Evolutionary conservation across 2,113 vertebrate genomes (phyloP).

Genomic region (Sporophila hypoxantha): DNA sequence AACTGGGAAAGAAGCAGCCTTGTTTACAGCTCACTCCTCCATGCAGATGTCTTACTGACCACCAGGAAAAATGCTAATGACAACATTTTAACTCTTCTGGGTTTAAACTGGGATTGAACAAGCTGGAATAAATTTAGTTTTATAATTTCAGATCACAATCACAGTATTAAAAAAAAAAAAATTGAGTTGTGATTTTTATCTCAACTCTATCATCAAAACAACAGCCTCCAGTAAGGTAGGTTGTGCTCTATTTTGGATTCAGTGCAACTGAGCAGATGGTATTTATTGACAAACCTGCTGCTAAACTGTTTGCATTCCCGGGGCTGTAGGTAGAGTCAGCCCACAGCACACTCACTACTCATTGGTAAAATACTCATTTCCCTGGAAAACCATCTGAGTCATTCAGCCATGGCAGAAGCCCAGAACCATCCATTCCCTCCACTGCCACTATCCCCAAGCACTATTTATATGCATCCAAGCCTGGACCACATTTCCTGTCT

Average conservation of each 20-base stretch:
- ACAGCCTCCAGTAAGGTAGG: not conserved
- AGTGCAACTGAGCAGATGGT: slow-evolving; percentile 37
- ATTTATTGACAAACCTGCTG: slow-evolving; percentile 55
- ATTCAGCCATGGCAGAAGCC: not conserved
- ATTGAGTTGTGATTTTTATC: not conserved
- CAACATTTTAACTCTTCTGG: not conserved
- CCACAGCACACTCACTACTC: not conserved
- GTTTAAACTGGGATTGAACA: not conserved
- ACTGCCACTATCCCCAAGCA: not conserved
- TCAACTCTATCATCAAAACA: not conserved
- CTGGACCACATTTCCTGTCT: not conserved
- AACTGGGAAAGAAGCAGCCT: not conserved
- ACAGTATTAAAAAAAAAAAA: not conserved
- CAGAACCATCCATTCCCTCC: not conserved
- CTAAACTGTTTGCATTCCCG: slow-evolving; percentile 32
- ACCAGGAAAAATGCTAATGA: not conserved
- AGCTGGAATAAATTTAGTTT: not conserved
- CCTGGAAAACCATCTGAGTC: slow-evolving; percentile 44
- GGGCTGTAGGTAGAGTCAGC: slow-evolving; percentile 33
- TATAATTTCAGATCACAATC: not conserved
- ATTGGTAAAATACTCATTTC: slow-evolving; percentile 31
- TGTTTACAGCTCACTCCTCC: not conserved
- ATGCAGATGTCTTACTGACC: not conserved
- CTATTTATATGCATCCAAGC: not conserved
- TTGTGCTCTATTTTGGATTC: not conserved